phyloP scores from a whole-genome alignment of 2,888 invertebrate species.

The Hirudinaria manillensis region DNA sequence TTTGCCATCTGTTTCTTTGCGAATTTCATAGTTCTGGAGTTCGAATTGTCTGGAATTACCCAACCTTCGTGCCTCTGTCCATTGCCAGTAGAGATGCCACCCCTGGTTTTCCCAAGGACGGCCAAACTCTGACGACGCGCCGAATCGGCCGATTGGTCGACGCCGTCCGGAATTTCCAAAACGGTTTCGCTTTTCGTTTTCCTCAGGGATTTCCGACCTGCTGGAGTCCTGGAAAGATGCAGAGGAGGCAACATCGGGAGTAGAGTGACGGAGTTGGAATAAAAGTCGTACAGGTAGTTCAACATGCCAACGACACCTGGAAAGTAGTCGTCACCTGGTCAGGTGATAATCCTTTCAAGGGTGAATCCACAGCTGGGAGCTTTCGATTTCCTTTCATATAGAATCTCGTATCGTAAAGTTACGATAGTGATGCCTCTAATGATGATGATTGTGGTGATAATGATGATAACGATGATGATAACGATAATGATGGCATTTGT shows the following conservation, averaged over 20 bases:
- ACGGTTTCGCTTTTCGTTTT: background rate
- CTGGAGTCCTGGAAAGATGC: background rate
- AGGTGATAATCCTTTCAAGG: too few species aligned
- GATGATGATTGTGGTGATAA: slow-evolving; percentile 6
- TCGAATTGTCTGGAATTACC: background rate
- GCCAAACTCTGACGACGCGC: too few species aligned
- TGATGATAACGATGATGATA: background rate
- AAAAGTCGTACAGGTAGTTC: background rate
- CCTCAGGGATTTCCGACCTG: background rate
- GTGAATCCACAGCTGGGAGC: background rate
- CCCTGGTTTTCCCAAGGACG: too few species aligned
- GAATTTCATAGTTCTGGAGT: background rate
- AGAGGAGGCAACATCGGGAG: background rate
- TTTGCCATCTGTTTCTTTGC: background rate
- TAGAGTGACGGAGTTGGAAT: background rate
- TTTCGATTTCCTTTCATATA: background rate
- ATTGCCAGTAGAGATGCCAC: too few species aligned
- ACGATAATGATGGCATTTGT: background rate
- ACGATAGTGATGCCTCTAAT: background rate
- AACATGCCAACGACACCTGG: background rate
- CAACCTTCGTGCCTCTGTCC: background rate
- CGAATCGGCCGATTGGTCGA: background rate
- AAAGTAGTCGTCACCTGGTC: background rate
- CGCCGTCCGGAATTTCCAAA: background rate
- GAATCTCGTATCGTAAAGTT: background rate